A percentile compares a stretch with the other conserved stretches of the same genome.
Evolutionary conservation across 2,113 vertebrate species (phyloP).

Genomic region (Taurulus bubalis): DNA sequence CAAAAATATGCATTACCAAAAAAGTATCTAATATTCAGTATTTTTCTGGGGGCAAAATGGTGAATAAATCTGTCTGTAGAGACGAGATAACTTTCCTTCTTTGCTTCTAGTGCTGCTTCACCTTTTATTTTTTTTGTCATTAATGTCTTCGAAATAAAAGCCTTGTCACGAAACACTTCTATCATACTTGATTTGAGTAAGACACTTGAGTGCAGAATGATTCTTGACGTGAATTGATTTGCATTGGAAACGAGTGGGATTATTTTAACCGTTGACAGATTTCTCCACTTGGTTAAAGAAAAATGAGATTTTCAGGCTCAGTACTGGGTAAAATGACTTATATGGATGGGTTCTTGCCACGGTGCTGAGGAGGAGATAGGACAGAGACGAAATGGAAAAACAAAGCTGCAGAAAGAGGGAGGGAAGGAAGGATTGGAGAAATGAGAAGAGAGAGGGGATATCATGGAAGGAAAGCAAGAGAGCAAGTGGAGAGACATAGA

Average conservation of each 20-base stretch:
- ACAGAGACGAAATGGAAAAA: slow-evolving; percentile 56
- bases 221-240: slow-evolving; percentile 59
- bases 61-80: slow-evolving; percentile 20
- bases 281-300: slow-evolving; percentile 49
- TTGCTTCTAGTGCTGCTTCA: not conserved
- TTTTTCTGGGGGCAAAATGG: not conserved
- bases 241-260: slow-evolving; percentile 63
- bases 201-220: slow-evolving; percentile 36
- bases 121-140: not conserved
- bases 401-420: slow-evolving; percentile 49
- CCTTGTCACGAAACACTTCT: slow-evolving; percentile 26
- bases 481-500: slow-evolving; percentile 13
- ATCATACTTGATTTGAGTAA: slow-evolving; percentile 40
- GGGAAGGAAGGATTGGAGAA: not conserved
- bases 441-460: slow-evolving; percentile 46
- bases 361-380: slow-evolving; percentile 49
- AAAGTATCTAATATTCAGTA: not conserved
- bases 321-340: slow-evolving; percentile 67
- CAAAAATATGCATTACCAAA: not conserved
- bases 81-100: slow-evolving; percentile 7
- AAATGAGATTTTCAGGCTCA: slow-evolving; percentile 62
- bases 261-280: slow-evolving; percentile 49
- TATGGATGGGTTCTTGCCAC: slow-evolving; percentile 67
- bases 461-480: slow-evolving; percentile 53
- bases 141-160: slow-evolving; percentile 20